A percentile compares a stretch with the other conserved stretches of the same genome.
Conservation (phyloP, 2,113 vertebrate genomes). For the Salvelinus sp. region DNA sequence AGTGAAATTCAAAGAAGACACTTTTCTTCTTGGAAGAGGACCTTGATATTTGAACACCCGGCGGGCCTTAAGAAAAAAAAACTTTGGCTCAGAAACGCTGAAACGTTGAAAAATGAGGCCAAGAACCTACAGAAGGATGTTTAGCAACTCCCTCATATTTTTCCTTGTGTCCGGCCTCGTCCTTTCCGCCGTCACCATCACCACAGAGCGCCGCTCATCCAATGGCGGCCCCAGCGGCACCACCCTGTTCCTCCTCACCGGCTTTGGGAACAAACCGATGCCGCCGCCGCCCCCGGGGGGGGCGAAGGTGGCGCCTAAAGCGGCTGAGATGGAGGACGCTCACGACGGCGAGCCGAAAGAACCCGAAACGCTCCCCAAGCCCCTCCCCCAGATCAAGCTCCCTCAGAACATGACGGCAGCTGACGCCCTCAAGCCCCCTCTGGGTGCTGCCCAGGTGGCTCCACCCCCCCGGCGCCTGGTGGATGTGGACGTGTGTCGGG, state of each 20-base stretch:
- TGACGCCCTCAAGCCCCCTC: slow-evolving; percentile 75
- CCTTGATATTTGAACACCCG: neutral
- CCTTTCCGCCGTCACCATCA: slow-evolving; percentile 56
- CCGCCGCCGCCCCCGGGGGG: slow-evolving; percentile 33
- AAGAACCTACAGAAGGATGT: slow-evolving; percentile 33
- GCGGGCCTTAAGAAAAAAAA: neutral
- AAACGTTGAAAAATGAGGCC: slow-evolving; percentile 42
- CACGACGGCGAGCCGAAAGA: slow-evolving; percentile 23
- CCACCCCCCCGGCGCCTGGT: slow-evolving; percentile 76
- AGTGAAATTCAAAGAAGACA: neutral
- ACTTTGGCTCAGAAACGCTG: neutral
- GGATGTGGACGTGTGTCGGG: slow-evolving; percentile 83
- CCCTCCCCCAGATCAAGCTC: slow-evolving; percentile 77
- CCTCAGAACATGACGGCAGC: slow-evolving; percentile 70
- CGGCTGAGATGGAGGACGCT: slow-evolving; percentile 57
- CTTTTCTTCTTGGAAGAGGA: slow-evolving; percentile 16
- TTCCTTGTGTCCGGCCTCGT: slow-evolving; percentile 59
- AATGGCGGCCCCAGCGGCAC: slow-evolving; percentile 15
- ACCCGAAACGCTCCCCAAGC: slow-evolving; percentile 69
- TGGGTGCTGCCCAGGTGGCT: slow-evolving; percentile 73
- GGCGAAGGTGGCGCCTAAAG: slow-evolving; percentile 50
- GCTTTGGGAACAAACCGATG: slow-evolving; percentile 45
- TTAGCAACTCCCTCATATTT: slow-evolving; percentile 38
- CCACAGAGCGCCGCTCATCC: slow-evolving; percentile 37
- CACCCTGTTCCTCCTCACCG: slow-evolving; percentile 67